Base-by-base conservation (phyloP, 2,888 invertebrate species). In the Acanthosoma haemorrhoidale region DNA sequence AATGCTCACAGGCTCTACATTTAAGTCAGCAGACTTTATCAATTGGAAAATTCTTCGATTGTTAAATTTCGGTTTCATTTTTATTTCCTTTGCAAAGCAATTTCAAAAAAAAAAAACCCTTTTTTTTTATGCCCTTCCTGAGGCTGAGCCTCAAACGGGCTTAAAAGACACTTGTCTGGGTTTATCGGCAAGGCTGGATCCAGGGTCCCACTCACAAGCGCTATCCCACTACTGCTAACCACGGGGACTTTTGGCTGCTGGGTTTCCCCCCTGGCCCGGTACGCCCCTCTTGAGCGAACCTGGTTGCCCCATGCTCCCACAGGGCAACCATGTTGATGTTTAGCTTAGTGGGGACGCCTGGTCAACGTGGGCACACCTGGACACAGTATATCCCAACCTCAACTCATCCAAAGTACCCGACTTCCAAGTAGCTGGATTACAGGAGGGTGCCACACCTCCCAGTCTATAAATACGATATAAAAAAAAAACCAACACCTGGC, bases 221-320 rank as follows among this genome's bases (percentile, higher is more conserved):
- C 94, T 89, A 91, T 92, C 94, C 94, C 92, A 91, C 93, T 94
- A 95, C 94, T 94, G 94, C 91, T 86, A 89, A 87, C 92, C 94
- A 91, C 93, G 94, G 93, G 88, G 91, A 91, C 93, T 96, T 94
- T 95, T 94, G 94, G 93, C 94, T 96, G 95, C 94, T 95, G 91
- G 88, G 92, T 94, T 92, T 90, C 94, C 92, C 92, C 92, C 89
- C 95, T 95, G 93, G 92, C 94, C 95, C 95, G 91, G 86, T 95
- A 84, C 94, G 90, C 91, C 92, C 88, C 93, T 94, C 95, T 88
- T 95, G 94, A 91, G 88, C 86, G 85, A 91, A 96, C 95, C 91
- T 92, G 91, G 89, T 83, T 82, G 80, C 83, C 85, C 83, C 79
- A 80, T 86, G 88, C 87, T 95, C 92, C 94, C 88, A 89, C 86